Base-by-base conservation (phyloP, 2,888 invertebrate species). In the Microctonus brassicae region DNA sequence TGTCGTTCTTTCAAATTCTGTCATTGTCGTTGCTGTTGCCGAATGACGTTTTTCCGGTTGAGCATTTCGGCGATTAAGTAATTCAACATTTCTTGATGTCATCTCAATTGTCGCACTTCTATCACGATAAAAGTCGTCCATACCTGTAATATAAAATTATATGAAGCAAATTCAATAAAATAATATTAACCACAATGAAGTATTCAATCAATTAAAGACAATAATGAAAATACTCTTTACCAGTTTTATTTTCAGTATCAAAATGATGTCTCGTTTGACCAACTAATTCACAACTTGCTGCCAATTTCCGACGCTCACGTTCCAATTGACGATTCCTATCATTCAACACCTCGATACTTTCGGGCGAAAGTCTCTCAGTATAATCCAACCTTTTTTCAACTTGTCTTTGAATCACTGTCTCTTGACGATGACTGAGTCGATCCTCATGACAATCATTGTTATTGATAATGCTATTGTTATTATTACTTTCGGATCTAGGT, bases 71-170 rank as follows among this genome's bases (percentile, higher is more conserved):
- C 84, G 81, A 68, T 86, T 86, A 22, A 86, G 52, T 42, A 87
- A 75, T 67, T 87, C 86, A 11, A 87, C 86, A 74, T 87, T 86
- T 69, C 83, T 83, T 75, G 87, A 86, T 52, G 87, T 87, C 86
- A 87, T 87, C 73, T 87, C 87, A 62, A 87, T 86, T 5, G 86
- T 87, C 5, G 86, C 82, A 55, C 81, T 84, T 60, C 81, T 80
- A 52, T 84, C 85, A 36, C 84, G 80, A 73, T 85, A 84, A 65
- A 83, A 83, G 66, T 85, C 84, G 20, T 83, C 83, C 34, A 75
- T 69, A 0, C 73, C 72, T 1, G 69, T 22, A 47, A 63, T 34
- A 22, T 22, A 22, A 61, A 61, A 61, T 79, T 58, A 20, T 62
- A 20, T 2, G 5, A 72, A 39, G 13, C 62, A 47, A 10, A 57